These are phyloP conservation scores for Epinotia brunnichana DNA, from an alignment of 2,888 invertebrate genomes.

Conservation along the genomic window DNA sequence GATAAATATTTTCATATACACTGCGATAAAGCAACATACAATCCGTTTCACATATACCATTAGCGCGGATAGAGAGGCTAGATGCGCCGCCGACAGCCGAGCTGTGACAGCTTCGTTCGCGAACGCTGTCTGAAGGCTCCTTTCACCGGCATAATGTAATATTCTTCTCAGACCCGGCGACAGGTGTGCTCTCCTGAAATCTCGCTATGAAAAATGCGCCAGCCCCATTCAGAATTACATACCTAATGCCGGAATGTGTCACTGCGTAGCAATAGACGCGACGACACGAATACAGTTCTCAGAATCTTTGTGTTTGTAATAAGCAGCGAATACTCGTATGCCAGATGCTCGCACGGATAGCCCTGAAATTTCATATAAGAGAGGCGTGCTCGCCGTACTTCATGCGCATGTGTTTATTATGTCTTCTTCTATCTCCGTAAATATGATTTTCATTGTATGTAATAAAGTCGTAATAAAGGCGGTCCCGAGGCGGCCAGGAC, in stretches of 20 bases:
- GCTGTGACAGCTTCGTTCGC: conserved; percentile 48
- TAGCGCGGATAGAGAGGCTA: conserved; percentile 27
- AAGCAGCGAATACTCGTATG: conserved; percentile 68
- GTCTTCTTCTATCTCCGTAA: conserved; percentile 67
- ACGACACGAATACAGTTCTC: conserved; percentile 59
- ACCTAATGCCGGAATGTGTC: conserved; percentile 72
- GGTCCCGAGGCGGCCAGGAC: conserved; percentile 65
- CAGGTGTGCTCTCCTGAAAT: conserved; percentile 74
- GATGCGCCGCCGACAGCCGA: conserved; percentile 53
- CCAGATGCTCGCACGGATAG: conserved; percentile 59
- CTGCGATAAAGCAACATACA: conserved; percentile 3
- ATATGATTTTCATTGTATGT: conserved; percentile 78
- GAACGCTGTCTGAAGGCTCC: conserved; percentile 48
- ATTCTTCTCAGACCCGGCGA: conserved; percentile 70
- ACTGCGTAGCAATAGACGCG: conserved; percentile 60
- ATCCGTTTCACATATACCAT: conserved; percentile 10
- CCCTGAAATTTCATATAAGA: conserved; percentile 60
- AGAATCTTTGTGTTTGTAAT: conserved; percentile 76
- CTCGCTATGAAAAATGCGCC: conserved; percentile 77
- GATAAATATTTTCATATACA: not conserved
- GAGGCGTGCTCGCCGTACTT: conserved; percentile 58
- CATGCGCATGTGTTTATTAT: conserved; percentile 74
- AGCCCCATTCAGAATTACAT: conserved; percentile 68
- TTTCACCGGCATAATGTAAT: conserved; percentile 75
- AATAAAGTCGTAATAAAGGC: conserved; percentile 75